A percentile compares a stretch with the other conserved stretches of the same genome.
These are phyloP conservation scores for Salvator merianae DNA, from an alignment of 2,113 vertebrate genomes.

Conservation along the genomic window DNA sequence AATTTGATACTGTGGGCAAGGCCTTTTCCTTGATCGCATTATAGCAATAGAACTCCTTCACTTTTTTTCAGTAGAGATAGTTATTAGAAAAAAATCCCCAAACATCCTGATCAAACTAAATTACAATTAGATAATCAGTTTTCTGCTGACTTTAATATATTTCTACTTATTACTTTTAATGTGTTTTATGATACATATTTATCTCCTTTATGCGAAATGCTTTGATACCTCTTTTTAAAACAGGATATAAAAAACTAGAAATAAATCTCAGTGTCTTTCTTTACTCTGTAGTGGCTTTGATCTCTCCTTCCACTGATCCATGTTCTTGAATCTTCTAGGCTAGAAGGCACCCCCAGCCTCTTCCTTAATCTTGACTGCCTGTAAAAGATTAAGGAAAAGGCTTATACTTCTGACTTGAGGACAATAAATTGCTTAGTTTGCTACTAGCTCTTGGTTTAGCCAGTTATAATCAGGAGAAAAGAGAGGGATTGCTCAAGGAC, in stretches of 20 bases:
- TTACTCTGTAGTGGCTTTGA: background rate
- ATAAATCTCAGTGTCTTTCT: background rate
- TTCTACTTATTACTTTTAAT: background rate
- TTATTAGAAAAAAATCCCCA: background rate
- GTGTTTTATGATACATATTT: background rate
- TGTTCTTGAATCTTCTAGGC: background rate
- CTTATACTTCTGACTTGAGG: constrained; percentile 10
- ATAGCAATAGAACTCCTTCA: background rate
- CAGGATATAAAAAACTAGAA: background rate
- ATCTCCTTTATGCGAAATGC: background rate
- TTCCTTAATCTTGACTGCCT: constrained; percentile 8
- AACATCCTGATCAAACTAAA: background rate
- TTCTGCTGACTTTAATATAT: background rate
- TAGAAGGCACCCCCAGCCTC: background rate
- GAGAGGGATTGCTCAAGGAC: background rate
- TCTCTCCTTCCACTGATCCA: constrained; percentile 2
- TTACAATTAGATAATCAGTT: background rate
- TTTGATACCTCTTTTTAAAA: background rate
- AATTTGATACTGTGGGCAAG: background rate
- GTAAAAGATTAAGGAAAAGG: constrained; percentile 11
- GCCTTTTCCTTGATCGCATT: background rate
- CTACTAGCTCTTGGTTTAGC: background rate
- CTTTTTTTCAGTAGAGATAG: background rate
- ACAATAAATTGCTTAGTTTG: constrained; percentile 11
- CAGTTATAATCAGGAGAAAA: background rate